Base-by-base conservation (phyloP, 2,113 vertebrate species). In the Sorex araneus region DNA sequence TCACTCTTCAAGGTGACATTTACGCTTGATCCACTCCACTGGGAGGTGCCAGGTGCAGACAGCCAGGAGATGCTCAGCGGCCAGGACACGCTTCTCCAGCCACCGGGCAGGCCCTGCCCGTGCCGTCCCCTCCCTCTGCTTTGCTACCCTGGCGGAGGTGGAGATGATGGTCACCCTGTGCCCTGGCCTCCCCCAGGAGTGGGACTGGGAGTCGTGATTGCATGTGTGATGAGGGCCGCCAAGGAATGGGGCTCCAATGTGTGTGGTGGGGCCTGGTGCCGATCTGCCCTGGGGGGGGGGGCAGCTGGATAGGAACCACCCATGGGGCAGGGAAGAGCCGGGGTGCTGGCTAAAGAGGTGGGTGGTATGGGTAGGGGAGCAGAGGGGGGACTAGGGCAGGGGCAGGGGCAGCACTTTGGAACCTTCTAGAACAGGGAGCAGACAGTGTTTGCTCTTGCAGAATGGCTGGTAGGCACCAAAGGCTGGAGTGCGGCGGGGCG, bases 21-120 rank as follows among this genome's bases (percentile, higher is more conserved):
- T 95, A 91, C 89, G 78, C 40, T 77, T 87, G 69, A 80, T 28
- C 73, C 92, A 92, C 92, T 70, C 60, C n/a, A 79, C 91, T 96
- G 80, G 71, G 13, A 47, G 89, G 78, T 79, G 54, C 73, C 87
- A 94, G 70, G 64, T 87, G 54, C 84, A 70, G 63, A 57, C 54
- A 23, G 54, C 3, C 4, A 60, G 21, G 57, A 60, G 21, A 60
- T 19, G 23, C 21, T 60, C 6, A 60, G 57, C 57, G 4, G 18
- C 57, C 21, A 60, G 57, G 57, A 60, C 57, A 60, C 4, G 57
- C 57, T 23, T 60, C 57, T 23, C 6, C 7, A 4, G 21, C 57
- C 18, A 15, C 18, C 23, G 57, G 57, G 19, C 16, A 23, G 57
- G 57, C 19, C 4, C 57, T 6, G 57, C 19, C 57, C 57, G 23